Conservation (phyloP, 2,888 invertebrate species). For the Margaritifera margaritifera region DNA sequence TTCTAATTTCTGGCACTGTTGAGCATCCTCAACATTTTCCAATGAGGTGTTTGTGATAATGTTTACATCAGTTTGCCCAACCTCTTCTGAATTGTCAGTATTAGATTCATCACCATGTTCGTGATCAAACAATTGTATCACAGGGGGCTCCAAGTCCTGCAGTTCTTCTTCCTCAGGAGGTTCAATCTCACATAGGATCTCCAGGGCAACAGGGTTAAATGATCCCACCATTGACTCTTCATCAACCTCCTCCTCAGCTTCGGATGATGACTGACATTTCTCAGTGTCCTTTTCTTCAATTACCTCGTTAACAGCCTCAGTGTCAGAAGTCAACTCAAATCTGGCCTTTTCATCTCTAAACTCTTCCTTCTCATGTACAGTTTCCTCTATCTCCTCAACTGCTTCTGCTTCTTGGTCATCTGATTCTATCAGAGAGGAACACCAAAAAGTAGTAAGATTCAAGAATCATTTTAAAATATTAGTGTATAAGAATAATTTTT, state of each 20-base stretch:
- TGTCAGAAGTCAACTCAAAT: conserved; percentile 11
- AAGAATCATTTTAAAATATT: too few species aligned
- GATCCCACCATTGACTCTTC: conserved; percentile 19
- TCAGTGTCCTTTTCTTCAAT: conserved; percentile 7
- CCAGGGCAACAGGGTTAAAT: conserved; percentile 5
- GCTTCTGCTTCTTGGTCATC: conserved; percentile 5
- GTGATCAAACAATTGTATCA: conserved; percentile 12
- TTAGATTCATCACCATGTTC: conserved; percentile 20
- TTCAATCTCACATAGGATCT: conserved; percentile 41
- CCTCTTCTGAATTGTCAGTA: conserved; percentile 7
- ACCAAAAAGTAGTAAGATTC: too few species aligned
- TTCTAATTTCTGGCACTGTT: too few species aligned
- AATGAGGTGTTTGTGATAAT: too few species aligned
- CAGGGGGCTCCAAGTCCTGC: conserved; percentile 39
- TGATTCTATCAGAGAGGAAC: too few species aligned
- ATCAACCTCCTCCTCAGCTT: conserved; percentile 18
- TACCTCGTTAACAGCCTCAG: conserved; percentile 9
- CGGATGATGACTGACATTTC: conserved; percentile 1
- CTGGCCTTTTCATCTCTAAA: conserved; percentile 14
- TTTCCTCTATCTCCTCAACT: conserved; percentile 22
- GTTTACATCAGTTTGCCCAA: too few species aligned
- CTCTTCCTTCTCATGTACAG: conserved; percentile 28
- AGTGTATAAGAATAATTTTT: too few species aligned
- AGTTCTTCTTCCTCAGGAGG: conserved; percentile 45
- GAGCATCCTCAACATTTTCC: too few species aligned